Evolutionary conservation across 2,113 vertebrate species (phyloP).

Genomic region (Alectura lathami): DNA sequence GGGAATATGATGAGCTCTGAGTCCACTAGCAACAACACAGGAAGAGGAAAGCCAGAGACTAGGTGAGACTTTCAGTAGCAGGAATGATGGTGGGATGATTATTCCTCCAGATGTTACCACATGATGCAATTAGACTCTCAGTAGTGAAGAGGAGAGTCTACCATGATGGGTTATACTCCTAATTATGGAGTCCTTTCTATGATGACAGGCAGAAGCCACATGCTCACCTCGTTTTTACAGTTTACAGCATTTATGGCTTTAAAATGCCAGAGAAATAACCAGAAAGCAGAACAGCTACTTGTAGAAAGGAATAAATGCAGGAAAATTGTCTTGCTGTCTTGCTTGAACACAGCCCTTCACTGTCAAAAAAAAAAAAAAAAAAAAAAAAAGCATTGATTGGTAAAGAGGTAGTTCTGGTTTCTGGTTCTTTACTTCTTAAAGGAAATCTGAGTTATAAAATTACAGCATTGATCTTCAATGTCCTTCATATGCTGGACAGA

Average conservation of each 20-base stretch:
- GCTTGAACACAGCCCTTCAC: not conserved
- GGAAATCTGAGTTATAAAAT: not conserved
- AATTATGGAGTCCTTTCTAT: not conserved
- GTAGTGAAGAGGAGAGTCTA: not conserved
- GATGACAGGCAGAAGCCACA: not conserved
- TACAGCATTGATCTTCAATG: not conserved
- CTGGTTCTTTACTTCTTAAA: not conserved
- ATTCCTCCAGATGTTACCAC: not conserved
- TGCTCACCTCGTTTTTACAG: not conserved
- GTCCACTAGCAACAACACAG: not conserved
- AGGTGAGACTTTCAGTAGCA: not conserved
- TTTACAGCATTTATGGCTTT: not conserved
- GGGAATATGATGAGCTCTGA: slow-evolving; percentile 16
- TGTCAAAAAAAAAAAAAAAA: not conserved
- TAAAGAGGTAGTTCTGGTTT: not conserved
- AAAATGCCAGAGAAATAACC: not conserved
- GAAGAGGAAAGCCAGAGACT: slow-evolving; percentile 1
- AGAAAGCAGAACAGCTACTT: not conserved
- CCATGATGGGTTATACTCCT: not conserved
- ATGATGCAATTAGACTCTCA: not conserved
- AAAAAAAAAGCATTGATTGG: not conserved
- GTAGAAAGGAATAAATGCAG: not conserved
- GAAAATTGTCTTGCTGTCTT: not conserved
- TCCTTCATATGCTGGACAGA: not conserved
- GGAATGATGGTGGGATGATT: not conserved